Conservation (phyloP, 2,888 invertebrate genomes). For the Notodonta ziczac region DNA sequence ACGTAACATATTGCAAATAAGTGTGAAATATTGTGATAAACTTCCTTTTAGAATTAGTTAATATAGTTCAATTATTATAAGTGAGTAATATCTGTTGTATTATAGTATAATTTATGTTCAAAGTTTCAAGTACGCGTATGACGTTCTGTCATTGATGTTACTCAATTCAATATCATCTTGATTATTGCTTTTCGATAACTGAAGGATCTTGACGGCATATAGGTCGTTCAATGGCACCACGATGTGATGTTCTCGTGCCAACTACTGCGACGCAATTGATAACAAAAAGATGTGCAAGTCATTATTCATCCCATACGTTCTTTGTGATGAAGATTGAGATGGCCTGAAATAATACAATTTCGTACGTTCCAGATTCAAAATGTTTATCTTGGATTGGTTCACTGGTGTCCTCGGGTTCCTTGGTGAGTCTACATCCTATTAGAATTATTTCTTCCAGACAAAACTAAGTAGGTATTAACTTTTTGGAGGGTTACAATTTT, state of each 20-base stretch:
- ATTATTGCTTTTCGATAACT: conserved; percentile 55
- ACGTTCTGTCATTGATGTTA: conserved; percentile 78
- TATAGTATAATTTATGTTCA: conserved; percentile 48
- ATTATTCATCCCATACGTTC: conserved; percentile 59
- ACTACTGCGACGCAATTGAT: conserved; percentile 57
- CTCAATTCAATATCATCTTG: conserved; percentile 73
- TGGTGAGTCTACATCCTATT: conserved; percentile 86
- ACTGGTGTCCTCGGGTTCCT: conserved; percentile 96
- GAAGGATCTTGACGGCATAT: conserved; percentile 46
- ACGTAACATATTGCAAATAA: conserved; percentile 74
- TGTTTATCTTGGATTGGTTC: conserved; percentile 99
- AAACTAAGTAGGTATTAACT: too few relatives aligned
- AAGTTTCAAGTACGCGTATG: conserved; percentile 70
- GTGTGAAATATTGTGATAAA: conserved; percentile 79
- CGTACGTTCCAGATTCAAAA: conserved; percentile 81
- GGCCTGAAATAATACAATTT: conserved; percentile 52
- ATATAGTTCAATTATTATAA: conserved; percentile 78
- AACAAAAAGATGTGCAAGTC: conserved; percentile 70
- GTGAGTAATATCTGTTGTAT: conserved; percentile 68
- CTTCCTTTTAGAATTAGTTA: conserved; percentile 74
- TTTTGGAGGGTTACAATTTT: too few relatives aligned
- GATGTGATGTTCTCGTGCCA: conserved; percentile 42
- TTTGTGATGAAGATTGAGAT: conserved; percentile 58
- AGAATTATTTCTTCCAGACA: not conserved
- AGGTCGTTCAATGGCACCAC: conserved; percentile 34